Base-by-base conservation (phyloP, 1,140 invertebrate species). In the Drosophila pachea region DNA sequence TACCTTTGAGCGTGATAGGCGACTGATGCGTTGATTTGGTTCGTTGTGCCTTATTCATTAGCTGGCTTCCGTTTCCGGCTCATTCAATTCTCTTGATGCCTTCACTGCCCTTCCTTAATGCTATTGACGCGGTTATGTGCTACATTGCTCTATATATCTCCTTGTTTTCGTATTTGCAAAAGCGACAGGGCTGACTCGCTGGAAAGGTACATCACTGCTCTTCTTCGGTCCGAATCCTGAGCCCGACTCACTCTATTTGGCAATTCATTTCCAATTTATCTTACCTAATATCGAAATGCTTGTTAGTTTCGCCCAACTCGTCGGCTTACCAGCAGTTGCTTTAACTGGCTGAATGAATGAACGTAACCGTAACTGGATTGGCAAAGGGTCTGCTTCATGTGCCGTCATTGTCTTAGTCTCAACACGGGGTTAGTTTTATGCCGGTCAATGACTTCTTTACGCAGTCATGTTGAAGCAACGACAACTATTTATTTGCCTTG, bases 231-330 rank as follows among this genome's bases (percentile, higher is more conserved):
- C 32, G 14, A 31, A 38, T 38, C 22, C 40, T 12, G 29, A 11
- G 9, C 43, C 32, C 29, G 48, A 35, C 56, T 54, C 48, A 61
- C 68, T 73, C 56, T 61, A 56, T 66, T 81, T 77, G 54, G 73
- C 79, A 86, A 84, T 76, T 86, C 78, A 75, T 82, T 82, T 82
- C 84, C 79, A 84, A 84, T 84, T 84, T 84, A 84, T 86, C 79
- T 86, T 74, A 81, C 81, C 79, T 86, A 86, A 84, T 84, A 86
- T 86, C 81, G 81, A 84, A 81, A 84, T 81, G 77, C 69, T 82
- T 66, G 70, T 69, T 73, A 64, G 77, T 62, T 63, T 59, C 61
- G 65, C 40, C 66, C 62, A 62, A 47, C 14, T 61, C 58, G 58
- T 33, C 60, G 71, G 36, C 42, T 50, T 49, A 43, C 50, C 66